Evolutionary conservation across 2,888 invertebrate species (phyloP), one percentile per base, ranked within the genome.

Genomic region (Hanleya hanleyi): DNA sequence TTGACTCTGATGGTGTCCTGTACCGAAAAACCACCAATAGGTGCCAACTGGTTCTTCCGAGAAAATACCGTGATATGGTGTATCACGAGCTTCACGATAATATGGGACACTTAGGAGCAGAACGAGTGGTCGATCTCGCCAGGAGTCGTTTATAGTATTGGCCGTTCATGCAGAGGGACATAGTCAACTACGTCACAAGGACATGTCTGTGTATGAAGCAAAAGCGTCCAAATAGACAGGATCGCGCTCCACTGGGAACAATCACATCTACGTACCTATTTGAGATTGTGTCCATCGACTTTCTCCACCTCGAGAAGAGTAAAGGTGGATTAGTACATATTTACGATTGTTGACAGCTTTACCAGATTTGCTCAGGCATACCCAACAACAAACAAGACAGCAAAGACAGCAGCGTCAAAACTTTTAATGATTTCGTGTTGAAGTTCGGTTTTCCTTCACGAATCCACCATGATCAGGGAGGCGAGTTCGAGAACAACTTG

Each of bases 61-160:
- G 6, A 18, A 66, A n/a, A 15, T 66, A 38, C 18, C 37, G 35
- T 36, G 7, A 37, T 18, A 6, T 66, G 6, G 66, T 66, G 22
- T 66, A 38, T 29, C 9, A 41, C 7, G 66, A 66, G 26, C 66
- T 66, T 18, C 66, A 66, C 29, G 38, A 73, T 7, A 41, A 66
- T 22, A 66, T 38, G 37, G 41, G 66, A 66, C 37, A 41, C 18
- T 37, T 66, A 41, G 64, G 69, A 15, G 37, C 57, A 51, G 72
- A 73, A 18, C 41, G 69, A 38, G 61, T 61, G 29, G 0, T 64
- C 0, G 47, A 51, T 33, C 29, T 69, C 18, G 36, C 49, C 7
- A 49, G 61, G 26, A n/a, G 26, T 22, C 22, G 64, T 1, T 68
- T 73, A 26, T n/a, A n/a, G n/a, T 69, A 64, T 35, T 73, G 73